These are phyloP conservation scores for Hystrix cristata DNA, from an alignment of 2,113 vertebrate species.

Conservation along the genomic window DNA sequence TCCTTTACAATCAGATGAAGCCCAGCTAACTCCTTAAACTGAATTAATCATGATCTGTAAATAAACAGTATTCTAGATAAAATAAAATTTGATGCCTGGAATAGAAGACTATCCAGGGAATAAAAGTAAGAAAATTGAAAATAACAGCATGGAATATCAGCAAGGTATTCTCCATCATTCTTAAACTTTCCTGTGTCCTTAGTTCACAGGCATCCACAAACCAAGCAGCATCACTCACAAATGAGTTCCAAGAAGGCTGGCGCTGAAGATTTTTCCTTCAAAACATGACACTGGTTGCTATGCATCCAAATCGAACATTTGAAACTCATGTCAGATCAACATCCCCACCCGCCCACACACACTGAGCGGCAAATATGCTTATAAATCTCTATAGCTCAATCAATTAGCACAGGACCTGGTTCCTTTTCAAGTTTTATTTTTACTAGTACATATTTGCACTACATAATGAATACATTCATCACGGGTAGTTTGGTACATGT, in stretches of 20 bases:
- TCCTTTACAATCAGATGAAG: neutral
- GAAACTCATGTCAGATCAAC: neutral
- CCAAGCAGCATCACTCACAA: neutral
- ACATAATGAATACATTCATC: neutral
- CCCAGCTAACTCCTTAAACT: neutral
- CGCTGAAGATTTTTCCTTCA: neutral
- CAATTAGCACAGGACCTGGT: neutral
- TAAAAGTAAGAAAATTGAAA: conserved; percentile 38
- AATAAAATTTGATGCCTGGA: neutral
- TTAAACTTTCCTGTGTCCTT: neutral
- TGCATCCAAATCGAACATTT: neutral
- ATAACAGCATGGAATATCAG: neutral
- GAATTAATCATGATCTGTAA: neutral
- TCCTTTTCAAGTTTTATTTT: neutral
- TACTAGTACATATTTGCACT: neutral
- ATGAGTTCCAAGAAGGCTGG: neutral
- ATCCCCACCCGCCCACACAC: neutral
- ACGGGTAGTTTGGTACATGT: neutral
- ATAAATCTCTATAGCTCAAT: neutral
- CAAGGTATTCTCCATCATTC: neutral
- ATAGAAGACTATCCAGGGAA: neutral
- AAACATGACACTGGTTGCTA: neutral
- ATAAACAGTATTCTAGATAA: neutral
- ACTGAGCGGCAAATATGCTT: neutral
- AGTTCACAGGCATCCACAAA: neutral